phyloP scores from a whole-genome alignment of 1,140 invertebrate genomes.

The Aphidius ervi region DNA sequence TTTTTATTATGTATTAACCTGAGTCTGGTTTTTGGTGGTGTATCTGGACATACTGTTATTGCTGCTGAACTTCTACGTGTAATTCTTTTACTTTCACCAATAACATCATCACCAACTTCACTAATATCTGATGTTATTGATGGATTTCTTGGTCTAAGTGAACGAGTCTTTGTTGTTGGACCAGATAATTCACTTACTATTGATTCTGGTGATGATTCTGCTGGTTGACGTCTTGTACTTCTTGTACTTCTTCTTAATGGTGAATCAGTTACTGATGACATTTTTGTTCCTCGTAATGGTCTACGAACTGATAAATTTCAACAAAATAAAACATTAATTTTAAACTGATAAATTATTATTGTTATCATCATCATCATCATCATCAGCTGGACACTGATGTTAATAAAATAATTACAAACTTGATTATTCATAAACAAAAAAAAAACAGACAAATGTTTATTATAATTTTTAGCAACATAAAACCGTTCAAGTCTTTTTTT shows the following conservation, averaged over 20 bases:
- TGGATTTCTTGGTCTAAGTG: constrained; percentile 27
- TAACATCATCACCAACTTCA: constrained; percentile 10
- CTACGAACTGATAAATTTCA: background rate
- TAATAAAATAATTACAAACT: no score
- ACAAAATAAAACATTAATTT: no score
- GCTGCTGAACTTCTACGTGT: constrained; percentile 21
- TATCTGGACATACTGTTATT: background rate
- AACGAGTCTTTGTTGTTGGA: constrained; percentile 3
- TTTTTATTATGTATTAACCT: constrained; percentile 22
- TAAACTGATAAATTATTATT: no score
- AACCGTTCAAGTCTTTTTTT: no score
- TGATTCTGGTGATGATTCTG: constrained; percentile 30
- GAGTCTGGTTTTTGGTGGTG: constrained; percentile 23
- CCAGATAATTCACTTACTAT: constrained; percentile 22
- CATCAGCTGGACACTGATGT: no score
- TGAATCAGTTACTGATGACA: constrained; percentile 25
- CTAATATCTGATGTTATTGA: constrained; percentile 32
- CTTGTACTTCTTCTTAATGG: constrained; percentile 35
- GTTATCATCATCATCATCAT: no score
- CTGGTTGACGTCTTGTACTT: constrained; percentile 15
- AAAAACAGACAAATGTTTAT: no score
- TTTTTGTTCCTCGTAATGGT: constrained; percentile 16
- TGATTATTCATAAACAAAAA: no score
- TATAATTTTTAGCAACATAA: no score
- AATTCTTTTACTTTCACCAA: constrained; percentile 22